Evolutionary conservation across 2,113 vertebrate genomes (phyloP).

Genomic region (Cettia cetti): DNA sequence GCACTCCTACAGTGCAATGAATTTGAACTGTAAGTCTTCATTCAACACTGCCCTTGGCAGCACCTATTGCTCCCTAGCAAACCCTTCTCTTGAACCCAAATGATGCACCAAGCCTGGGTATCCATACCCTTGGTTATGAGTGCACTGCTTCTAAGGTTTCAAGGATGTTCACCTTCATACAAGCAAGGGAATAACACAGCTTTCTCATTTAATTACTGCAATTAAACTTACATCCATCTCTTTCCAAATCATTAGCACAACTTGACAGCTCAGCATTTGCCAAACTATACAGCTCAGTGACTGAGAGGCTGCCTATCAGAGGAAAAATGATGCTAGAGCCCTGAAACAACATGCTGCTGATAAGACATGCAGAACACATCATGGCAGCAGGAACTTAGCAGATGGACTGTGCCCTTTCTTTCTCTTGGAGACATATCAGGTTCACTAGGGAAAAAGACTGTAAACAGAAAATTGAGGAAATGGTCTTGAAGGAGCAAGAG

Average conservation of each 20-base stretch:
- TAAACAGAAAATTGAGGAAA: background rate
- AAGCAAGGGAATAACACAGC: background rate
- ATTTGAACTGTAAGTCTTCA: background rate
- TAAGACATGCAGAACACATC: background rate
- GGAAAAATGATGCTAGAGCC: background rate
- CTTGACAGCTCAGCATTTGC: slow-evolving; percentile 34
- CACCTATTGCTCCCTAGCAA: background rate
- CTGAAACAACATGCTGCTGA: slow-evolving; percentile 12
- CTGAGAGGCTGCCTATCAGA: background rate
- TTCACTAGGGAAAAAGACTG: background rate
- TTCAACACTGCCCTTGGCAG: background rate
- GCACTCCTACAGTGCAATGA: background rate
- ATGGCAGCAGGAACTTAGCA: background rate
- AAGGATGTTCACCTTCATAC: background rate
- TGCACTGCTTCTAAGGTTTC: background rate
- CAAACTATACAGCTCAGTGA: background rate
- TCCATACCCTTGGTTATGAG: background rate
- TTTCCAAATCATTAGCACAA: slow-evolving; percentile 18
- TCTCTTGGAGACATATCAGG: background rate
- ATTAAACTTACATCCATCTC: slow-evolving; percentile 63
- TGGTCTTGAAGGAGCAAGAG: background rate
- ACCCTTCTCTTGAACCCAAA: background rate
- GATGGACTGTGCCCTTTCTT: background rate
- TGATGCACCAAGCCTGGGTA: background rate
- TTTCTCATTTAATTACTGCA: slow-evolving; percentile 39